Conservation (phyloP, 2,888 invertebrate genomes). For the Smittia sp. region DNA sequence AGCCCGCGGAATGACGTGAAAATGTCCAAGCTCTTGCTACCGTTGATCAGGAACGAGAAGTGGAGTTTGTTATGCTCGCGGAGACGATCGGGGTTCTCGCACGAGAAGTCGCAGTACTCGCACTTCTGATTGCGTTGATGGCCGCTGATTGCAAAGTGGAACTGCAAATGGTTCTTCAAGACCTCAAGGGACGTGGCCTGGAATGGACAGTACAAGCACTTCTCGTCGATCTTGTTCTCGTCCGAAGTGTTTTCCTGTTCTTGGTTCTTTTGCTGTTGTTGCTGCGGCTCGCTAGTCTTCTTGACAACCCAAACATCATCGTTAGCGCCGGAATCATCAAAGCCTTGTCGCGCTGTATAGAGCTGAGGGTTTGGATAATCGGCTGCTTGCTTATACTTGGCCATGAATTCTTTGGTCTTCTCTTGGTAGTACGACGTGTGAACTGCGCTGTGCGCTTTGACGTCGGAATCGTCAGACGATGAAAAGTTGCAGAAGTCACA, state of each 20-base stretch:
- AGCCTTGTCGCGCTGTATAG: constrained; percentile 49
- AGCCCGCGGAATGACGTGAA: constrained; percentile 35
- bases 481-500: constrained; percentile 78
- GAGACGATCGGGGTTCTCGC: constrained; percentile 69
- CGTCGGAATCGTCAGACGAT: constrained; percentile 66
- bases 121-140: constrained; percentile 64
- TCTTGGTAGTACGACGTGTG: constrained; percentile 78
- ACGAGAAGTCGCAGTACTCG: constrained; percentile 78
- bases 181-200: constrained; percentile 70
- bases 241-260: constrained; percentile 43
- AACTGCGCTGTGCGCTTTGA: constrained; percentile 67
- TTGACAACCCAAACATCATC: constrained; percentile 52
- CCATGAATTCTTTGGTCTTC: constrained; percentile 66
- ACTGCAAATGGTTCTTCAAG: constrained; percentile 70
- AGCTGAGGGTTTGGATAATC: constrained; percentile 64
- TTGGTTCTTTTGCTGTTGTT: constrained; percentile 41
- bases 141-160: constrained; percentile 65
- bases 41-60: constrained; percentile 55
- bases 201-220: constrained; percentile 77
- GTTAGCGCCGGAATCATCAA: constrained; percentile 41
- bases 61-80: constrained; percentile 79
- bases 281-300: constrained; percentile 43
- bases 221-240: constrained; percentile 45
- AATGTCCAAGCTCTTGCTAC: constrained; percentile 28
- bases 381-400: constrained; percentile 63